Evolutionary conservation across 1,140 invertebrate species (phyloP).

Genomic region (Aradophagus sp.): DNA sequence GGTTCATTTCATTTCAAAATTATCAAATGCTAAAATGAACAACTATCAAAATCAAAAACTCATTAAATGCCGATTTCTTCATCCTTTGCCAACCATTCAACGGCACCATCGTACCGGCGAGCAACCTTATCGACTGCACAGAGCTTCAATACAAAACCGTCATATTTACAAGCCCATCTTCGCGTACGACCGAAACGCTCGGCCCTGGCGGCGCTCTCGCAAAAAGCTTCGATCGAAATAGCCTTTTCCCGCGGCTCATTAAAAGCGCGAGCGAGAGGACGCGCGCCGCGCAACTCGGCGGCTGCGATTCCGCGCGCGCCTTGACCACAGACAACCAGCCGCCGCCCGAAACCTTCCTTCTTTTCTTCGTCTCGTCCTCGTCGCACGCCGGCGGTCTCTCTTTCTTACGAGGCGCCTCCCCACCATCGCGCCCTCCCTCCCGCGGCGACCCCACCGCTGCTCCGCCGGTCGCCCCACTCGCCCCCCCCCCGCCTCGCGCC

Average conservation of each 20-base stretch:
- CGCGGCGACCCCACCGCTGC: slow-evolving; percentile 39
- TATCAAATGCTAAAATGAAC: no score
- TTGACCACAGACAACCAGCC: slow-evolving; percentile 74
- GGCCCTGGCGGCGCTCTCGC: no score
- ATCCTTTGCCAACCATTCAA: no score
- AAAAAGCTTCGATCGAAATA: slow-evolving; percentile 30
- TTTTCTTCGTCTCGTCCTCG: slow-evolving; percentile 51
- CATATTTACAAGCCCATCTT: no score
- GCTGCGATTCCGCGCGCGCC: slow-evolving; percentile 65
- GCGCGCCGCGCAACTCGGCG: slow-evolving; percentile 54
- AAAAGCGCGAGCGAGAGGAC: slow-evolving; percentile 33
- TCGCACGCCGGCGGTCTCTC: slow-evolving; percentile 41
- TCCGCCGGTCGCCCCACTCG: slow-evolving; percentile 34
- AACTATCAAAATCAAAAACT: no score
- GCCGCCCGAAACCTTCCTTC: slow-evolving; percentile 67
- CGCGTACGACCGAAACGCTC: no score
- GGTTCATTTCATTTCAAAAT: no score
- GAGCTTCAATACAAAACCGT: no score
- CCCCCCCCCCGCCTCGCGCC: slow-evolving; percentile 7
- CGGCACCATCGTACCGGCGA: no score
- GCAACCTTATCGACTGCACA: no score
- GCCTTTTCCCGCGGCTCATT: slow-evolving; percentile 35
- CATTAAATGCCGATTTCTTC: no score
- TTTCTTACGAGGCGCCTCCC: slow-evolving; percentile 26
- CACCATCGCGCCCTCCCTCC: slow-evolving; percentile 1